Percentiles rank a stretch among this genome's conserved stretches.
Evolutionary conservation across 2,888 invertebrate genomes (phyloP).

Genomic region (Agelastica alni): DNA sequence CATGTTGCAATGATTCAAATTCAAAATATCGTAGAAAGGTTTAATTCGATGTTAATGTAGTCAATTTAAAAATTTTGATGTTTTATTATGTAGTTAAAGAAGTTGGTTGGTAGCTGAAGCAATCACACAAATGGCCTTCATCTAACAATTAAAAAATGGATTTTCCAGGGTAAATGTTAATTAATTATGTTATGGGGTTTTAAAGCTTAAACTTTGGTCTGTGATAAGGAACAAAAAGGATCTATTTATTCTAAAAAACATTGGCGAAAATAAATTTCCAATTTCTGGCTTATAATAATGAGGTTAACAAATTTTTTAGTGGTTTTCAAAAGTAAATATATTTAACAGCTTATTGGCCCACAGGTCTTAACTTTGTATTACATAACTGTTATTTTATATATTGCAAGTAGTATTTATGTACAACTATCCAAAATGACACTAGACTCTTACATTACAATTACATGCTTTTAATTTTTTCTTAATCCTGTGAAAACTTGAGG

Average conservation of each 20-base stretch:
- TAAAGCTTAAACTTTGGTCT: too few relatives aligned
- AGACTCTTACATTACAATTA: conserved; percentile 29
- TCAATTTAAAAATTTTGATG: too few relatives aligned
- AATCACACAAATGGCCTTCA: too few relatives aligned
- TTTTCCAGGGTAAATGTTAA: background rate
- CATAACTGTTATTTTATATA: conserved; percentile 41
- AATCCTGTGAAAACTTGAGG: background rate
- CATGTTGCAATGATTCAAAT: too few relatives aligned
- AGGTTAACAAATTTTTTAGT: background rate
- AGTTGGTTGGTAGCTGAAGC: too few relatives aligned
- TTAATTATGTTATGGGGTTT: too few relatives aligned
- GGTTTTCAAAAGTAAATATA: conserved; percentile 41
- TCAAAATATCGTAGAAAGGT: too few relatives aligned
- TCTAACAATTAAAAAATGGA: background rate
- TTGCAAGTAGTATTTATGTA: conserved; percentile 36
- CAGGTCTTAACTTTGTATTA: conserved; percentile 40
- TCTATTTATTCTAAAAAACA: background rate
- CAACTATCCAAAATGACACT: conserved; percentile 32
- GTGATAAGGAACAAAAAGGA: too few relatives aligned
- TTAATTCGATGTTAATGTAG: too few relatives aligned
- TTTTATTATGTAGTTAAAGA: too few relatives aligned
- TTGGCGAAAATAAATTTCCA: background rate
- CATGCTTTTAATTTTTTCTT: conserved; percentile 27
- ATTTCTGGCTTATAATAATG: background rate
- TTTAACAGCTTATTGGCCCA: conserved; percentile 41